A percentile compares a stretch with the other conserved stretches of the same genome.
Conservation (phyloP, 2,888 invertebrate genomes). For the Stenurella melanura region DNA sequence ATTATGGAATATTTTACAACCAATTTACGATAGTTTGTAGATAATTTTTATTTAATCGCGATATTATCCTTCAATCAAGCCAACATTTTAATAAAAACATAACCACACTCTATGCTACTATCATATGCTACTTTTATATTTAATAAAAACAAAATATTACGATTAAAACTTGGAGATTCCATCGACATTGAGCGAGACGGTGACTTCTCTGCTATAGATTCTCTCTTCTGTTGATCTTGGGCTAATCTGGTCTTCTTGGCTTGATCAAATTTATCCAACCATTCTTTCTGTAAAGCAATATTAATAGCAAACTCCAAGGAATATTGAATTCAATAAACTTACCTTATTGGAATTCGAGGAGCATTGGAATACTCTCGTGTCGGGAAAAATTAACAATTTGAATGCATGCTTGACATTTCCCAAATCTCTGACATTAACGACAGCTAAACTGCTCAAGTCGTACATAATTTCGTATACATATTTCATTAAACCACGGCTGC, state of each 20-base stretch:
- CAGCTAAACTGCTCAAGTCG: constrained; percentile 91
- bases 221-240: constrained; percentile 76
- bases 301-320: no score
- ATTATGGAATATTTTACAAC: no score
- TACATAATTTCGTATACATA: constrained; percentile 90
- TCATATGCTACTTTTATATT: no score
- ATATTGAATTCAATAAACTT: constrained; percentile 39
- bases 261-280: constrained; percentile 94
- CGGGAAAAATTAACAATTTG: constrained; percentile 95
- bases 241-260: constrained; percentile 88
- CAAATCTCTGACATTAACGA: constrained; percentile 94
- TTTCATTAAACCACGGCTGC: constrained; percentile 83
- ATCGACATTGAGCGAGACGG: constrained; percentile 73
- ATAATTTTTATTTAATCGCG: no score
- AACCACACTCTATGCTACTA: no score
- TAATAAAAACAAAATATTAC: constrained; percentile 59
- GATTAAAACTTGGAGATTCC: constrained; percentile 72
- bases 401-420: constrained; percentile 94
- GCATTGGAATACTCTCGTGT: constrained; percentile 93
- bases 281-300: constrained; percentile 82
- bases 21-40: no score
- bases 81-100: no score
- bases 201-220: constrained; percentile 71
- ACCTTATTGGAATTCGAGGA: constrained; percentile 80
- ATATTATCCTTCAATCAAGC: no score